Base-by-base conservation (phyloP, 1,140 invertebrate genomes). In the Drosophila yakuba region DNA sequence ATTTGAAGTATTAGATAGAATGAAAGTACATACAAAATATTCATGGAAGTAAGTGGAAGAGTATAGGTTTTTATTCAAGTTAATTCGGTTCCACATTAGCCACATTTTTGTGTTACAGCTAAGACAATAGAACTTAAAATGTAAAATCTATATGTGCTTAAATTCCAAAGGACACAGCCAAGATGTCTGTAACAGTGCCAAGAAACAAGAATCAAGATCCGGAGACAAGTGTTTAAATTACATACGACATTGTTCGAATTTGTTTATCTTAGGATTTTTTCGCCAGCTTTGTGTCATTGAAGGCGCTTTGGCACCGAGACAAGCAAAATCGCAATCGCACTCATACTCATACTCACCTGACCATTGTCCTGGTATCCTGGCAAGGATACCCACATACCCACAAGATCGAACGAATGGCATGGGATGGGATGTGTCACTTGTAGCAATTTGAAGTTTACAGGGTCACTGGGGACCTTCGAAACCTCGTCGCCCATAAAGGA, bases 391-490 rank as follows among this genome's bases (percentile, higher is more conserved):
- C 20, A 63, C 20, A 63, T 25, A n/a, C 61, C 32, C 28, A 35
- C 25, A 25, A 61, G 60, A 43, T 47, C 23, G 11, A 15, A 39
- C 17, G 28, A 7, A 23, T 17, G 20, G 20, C 3, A 47, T 43
- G 41, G n/a, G n/a, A 10, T 43, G n/a, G 48, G 50, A 35, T 45
- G 20, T 28, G 83, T 88, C 63, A 79, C 71, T 73, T 79, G 83
- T 83, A 82, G 83, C 83, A 88, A 88, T 88, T 88, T 88, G 83
- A 88, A 88, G 83, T 88, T 88, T 88, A 88, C 83, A 88, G 83
- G 83, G 79, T 88, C 83, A 83, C 79, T 54, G 79, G 83, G 83
- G 83, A 86, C 59, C 61, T 20, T 25, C 69, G 61, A 25, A 28
- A 71, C 44, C 68, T 58, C 51, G 66, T 58, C 59, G 79, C 41